phyloP scores from a whole-genome alignment of 2,797 vertebrate species.

The Orestias chungarensis region DNA sequence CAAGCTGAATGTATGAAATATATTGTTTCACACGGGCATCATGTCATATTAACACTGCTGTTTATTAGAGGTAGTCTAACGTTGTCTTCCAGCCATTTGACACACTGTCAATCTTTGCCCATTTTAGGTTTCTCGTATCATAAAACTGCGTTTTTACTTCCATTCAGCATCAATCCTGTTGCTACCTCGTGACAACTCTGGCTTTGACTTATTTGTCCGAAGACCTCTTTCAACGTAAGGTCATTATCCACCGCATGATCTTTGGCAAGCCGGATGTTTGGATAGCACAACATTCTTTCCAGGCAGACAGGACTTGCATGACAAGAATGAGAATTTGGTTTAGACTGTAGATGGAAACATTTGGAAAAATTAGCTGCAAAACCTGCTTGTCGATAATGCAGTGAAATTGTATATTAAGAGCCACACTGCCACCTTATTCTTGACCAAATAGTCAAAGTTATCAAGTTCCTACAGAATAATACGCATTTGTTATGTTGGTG shows the following conservation, averaged over 20 bases:
- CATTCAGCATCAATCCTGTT: no score
- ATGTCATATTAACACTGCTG: no score
- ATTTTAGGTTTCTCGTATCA: neutral
- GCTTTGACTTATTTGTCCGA: neutral
- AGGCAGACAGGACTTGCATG: neutral
- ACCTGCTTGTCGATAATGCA: neutral
- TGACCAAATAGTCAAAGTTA: neutral
- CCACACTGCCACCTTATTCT: neutral
- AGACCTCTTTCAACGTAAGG: neutral
- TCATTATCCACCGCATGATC: neutral
- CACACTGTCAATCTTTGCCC: neutral
- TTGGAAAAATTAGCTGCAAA: neutral
- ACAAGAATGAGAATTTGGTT: neutral
- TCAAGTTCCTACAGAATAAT: neutral
- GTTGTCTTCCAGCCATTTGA: neutral
- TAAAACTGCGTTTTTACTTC: neutral
- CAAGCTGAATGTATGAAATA: neutral
- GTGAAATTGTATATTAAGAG: neutral
- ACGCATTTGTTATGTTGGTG: neutral
- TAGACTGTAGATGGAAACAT: neutral
- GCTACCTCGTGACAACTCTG: neutral
- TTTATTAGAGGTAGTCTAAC: neutral
- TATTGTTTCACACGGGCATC: neutral
- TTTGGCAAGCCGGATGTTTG: neutral
- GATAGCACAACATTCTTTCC: neutral